Conservation (phyloP, 2,797 vertebrate species). For the Botia almorhae region DNA sequence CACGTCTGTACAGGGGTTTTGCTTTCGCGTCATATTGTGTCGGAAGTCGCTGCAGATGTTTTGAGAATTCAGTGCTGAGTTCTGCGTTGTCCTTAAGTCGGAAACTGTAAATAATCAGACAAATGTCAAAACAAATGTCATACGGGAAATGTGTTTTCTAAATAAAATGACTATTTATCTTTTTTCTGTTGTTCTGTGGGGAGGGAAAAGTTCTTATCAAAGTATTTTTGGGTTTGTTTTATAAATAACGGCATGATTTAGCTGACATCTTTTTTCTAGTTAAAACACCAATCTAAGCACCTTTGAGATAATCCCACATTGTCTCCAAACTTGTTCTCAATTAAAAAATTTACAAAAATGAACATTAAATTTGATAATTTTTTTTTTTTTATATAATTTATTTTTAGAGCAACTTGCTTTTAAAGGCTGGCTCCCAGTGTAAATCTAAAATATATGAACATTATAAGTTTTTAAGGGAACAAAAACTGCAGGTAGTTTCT, state of each 20-base stretch:
- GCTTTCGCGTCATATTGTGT: constrained; percentile 65
- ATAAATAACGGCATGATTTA: neutral
- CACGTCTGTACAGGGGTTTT: constrained; percentile 70
- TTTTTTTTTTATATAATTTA: too few relatives aligned
- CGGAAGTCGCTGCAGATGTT: constrained; percentile 77
- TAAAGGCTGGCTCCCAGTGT: too few relatives aligned
- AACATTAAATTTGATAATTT: too few relatives aligned
- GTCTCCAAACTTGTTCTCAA: neutral
- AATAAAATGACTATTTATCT: neutral
- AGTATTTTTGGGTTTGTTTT: neutral
- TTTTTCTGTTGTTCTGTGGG: neutral
- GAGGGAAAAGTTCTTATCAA: neutral
- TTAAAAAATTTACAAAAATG: constrained; percentile 14
- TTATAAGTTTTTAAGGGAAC: too few relatives aligned
- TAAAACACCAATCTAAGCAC: neutral
- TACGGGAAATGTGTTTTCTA: neutral
- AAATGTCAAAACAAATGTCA: neutral
- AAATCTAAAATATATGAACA: too few relatives aligned
- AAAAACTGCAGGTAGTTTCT: too few relatives aligned
- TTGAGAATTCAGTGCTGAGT: constrained; percentile 79
- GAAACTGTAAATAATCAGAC: constrained; percentile 74
- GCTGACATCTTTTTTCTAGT: neutral
- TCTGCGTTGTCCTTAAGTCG: constrained; percentile 77
- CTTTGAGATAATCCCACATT: constrained; percentile 3
- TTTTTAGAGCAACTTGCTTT: too few relatives aligned